Evolutionary conservation across 2,113 vertebrate genomes (phyloP), one percentile per base, ranked within the genome.

Genomic region (Gasterosteus aculeatus): DNA sequence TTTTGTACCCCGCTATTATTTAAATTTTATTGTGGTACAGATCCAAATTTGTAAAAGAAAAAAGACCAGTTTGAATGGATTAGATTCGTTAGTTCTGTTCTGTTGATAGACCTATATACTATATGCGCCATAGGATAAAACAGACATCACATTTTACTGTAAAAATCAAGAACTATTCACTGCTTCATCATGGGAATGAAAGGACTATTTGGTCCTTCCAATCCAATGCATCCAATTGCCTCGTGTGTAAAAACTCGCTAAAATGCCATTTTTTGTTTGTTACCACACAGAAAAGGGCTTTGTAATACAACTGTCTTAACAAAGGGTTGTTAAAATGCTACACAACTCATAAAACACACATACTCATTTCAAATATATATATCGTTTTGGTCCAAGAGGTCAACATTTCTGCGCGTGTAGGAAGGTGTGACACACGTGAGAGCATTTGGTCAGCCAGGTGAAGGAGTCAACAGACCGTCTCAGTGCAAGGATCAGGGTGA

Each of bases 381-480:
- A n/a, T n/a, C 26, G n/a, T 49, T 38, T 47, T 46, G 26, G 76
- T 64, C 77, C 49, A 79, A 67, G 67, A 69, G 62, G 67, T 75
- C 56, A 62, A 11, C 26, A 53, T 66, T 39, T 46, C 6, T 11
- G 68, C 44, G 68, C 44, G 41, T 49, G 35, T 39, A 58, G 1
- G 11, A 14, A 3, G 29, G 12, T 51, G 35, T 15, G 68, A 39
- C n/a, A 42, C 18, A 22, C 44, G 44, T 75, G 44, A 78, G 33
- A 38, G 22, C 53, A 58, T 76, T 77, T 71, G 66, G 29, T 74
- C 60, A 44, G 69, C 76, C 75, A 57, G 59, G 38, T 59, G 70
- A 41, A 61, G n/a, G 71, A 60, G 83, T 81, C 81, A 84, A 69
- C 5, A 76, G 59, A 77, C 31, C 46, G 83, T 87, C 72, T 80